These are phyloP conservation scores for Sminthurinus signatus DNA, from an alignment of 1,140 invertebrate species.

Conservation along the genomic window DNA sequence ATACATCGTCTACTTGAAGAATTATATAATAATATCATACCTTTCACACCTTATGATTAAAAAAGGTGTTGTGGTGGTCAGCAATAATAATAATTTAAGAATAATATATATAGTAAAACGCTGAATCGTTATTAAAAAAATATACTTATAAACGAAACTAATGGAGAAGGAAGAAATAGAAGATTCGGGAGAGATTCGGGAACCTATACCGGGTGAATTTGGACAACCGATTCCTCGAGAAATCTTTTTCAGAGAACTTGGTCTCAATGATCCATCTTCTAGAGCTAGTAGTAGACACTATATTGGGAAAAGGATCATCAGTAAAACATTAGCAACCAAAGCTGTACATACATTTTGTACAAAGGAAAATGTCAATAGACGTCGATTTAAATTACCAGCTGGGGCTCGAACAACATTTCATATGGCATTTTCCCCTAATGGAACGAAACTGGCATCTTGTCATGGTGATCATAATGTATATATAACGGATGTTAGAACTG, in stretches of 20 bases:
- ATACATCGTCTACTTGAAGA: too few relatives aligned
- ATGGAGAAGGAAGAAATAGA: slow-evolving; percentile 20
- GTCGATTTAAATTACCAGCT: slow-evolving; percentile 37
- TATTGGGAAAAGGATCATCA: slow-evolving; percentile 29
- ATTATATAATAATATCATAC: too few relatives aligned
- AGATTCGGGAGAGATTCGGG: slow-evolving; percentile 2
- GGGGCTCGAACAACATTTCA: slow-evolving; percentile 40
- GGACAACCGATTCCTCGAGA: slow-evolving; percentile 38
- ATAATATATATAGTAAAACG: too few relatives aligned
- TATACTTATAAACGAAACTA: too few relatives aligned
- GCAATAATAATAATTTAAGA: too few relatives aligned
- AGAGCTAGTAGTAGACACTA: slow-evolving; percentile 5
- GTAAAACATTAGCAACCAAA: slow-evolving; percentile 28
- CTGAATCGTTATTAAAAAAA: too few relatives aligned
- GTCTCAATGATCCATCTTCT: slow-evolving; percentile 21
- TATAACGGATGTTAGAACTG: slow-evolving; percentile 70
- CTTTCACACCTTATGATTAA: too few relatives aligned
- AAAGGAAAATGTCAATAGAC: slow-evolving; percentile 22
- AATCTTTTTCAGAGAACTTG: slow-evolving; percentile 33
- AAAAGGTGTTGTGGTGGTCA: too few relatives aligned
- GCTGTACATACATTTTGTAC: slow-evolving; percentile 38
- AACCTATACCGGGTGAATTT: slow-evolving; percentile 36
- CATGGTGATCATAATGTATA: slow-evolving; percentile 91
- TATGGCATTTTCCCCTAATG: slow-evolving; percentile 37
- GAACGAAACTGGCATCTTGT: slow-evolving; percentile 76